Evolutionary conservation across 1,140 invertebrate genomes (phyloP).

Genomic region (Chrysomallon squamiferum): DNA sequence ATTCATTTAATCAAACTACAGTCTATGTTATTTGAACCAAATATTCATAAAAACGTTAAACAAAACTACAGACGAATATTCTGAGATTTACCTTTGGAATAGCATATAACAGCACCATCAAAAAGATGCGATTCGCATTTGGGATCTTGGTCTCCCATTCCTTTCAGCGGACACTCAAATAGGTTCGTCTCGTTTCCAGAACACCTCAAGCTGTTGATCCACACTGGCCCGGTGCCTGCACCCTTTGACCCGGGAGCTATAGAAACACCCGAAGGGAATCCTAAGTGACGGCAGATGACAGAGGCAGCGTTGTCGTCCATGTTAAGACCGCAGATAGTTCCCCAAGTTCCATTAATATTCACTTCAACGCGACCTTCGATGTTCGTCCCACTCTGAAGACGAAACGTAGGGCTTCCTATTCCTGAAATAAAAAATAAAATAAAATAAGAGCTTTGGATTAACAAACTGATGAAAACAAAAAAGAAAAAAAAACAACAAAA

Average conservation of each 20-base stretch:
- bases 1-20: too few species aligned
- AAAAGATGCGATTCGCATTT: constrained; percentile 74
- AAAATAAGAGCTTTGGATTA: too few species aligned
- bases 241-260: constrained; percentile 2
- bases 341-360: constrained; percentile 47
- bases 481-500: too few species aligned
- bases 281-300: constrained; percentile 41
- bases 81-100: constrained; percentile 31
- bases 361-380: constrained; percentile 43
- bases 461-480: too few species aligned
- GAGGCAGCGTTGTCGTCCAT: constrained; percentile 30
- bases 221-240: constrained; percentile 71
- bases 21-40: too few species aligned
- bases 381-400: constrained; percentile 1
- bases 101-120: constrained; percentile 75
- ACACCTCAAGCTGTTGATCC: constrained; percentile 76
- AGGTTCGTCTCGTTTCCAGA: constrained; percentile 73
- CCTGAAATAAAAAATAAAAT: background rate
- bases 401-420: background rate
- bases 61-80: too few species aligned
- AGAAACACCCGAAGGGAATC: constrained; percentile 9
- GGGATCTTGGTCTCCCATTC: constrained; percentile 38
- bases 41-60: too few species aligned
- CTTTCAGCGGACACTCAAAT: constrained; percentile 70
- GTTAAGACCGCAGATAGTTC: constrained; percentile 35